Percentiles rank a stretch among this genome's conserved stretches.
Evolutionary conservation across 2,113 vertebrate species (phyloP).

Genomic region (Oryzias melastigma): DNA sequence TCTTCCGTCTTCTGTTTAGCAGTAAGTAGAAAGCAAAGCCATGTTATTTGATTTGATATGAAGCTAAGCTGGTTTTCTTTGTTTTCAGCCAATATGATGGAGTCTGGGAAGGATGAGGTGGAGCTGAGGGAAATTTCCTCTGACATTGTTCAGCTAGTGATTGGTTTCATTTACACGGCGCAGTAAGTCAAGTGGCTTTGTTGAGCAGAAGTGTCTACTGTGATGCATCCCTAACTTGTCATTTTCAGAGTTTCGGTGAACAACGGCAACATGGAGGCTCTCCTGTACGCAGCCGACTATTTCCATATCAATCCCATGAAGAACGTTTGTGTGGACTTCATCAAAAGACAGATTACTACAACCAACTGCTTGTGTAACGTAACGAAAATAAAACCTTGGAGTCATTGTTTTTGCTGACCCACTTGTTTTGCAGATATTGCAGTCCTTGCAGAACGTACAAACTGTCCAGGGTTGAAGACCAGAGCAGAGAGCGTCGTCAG

Average conservation of each 20-base stretch:
- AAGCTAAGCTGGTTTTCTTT: background rate
- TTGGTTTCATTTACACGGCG: constrained; percentile 12
- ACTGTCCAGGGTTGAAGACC: constrained; percentile 1
- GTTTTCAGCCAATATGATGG: constrained; percentile 6
- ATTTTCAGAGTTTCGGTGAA: background rate
- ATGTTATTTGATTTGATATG: too few relatives aligned
- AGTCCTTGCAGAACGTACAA: background rate
- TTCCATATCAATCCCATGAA: constrained; percentile 7
- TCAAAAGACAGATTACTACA: background rate
- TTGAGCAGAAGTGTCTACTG: background rate
- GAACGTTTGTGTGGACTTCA: background rate
- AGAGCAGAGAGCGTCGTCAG: background rate
- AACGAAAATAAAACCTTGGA: background rate
- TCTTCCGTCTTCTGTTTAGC: constrained; percentile 17
- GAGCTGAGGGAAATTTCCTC: constrained; percentile 3
- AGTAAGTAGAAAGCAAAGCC: constrained; percentile 4
- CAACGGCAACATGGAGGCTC: background rate
- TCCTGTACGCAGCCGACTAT: constrained; percentile 3
- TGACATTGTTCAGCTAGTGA: constrained; percentile 4
- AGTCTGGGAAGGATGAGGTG: background rate
- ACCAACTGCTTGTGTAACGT: constrained; percentile 18
- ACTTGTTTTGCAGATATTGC: background rate
- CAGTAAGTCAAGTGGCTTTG: background rate
- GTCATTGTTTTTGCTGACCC: background rate
- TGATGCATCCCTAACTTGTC: background rate